Base-by-base conservation (phyloP, 2,888 invertebrate genomes). In the Cephalotes varians region DNA sequence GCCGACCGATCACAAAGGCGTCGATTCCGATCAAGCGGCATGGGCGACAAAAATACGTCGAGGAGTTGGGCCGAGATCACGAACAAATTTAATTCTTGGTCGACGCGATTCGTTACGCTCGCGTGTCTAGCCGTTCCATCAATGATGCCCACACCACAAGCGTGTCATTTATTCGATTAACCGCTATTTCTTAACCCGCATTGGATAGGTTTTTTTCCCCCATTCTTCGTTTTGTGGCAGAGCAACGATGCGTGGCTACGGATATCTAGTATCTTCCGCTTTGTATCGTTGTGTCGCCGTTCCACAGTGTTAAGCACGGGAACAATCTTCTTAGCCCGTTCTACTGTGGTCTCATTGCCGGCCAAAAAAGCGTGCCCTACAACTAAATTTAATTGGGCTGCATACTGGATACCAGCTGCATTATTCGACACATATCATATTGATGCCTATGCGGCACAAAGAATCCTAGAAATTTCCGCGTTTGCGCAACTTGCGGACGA, bases 81-180 rank as follows among this genome's bases (percentile, higher is more conserved):
- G 81, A 81, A 84, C 62, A 65, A 79, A 84, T 83, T 82, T 60
- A 81, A 83, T 87, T 89, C 81, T 77, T 72, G 79, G 31, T 62
- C 60, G 62, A 81, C 81, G 64, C 80, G 85, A 91, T 90, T 90
- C 85, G 90, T 83, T 77, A 87, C 87, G 90, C 85, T 77, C 85
- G 69, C 72, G 82, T 81, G 67, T 84, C 81, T 81, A 67, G 51
- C 54, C 40, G 76, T 15, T 76, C 25, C 84, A 84, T 62, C 81
- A 81, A 62, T 76, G 85, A 88, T 86, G 86, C 58, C 88, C 74
- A 31, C 44, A 87, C 87, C 88, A 81, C 85, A 87, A 91, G 88
- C 91, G 91, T 91, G 91, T 91, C 91, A 91, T 91, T 93, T 91
- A 90, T 93, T 92, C 91, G 88, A 92, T 93, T 91, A 91, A 89